These are phyloP conservation scores for Masnerella sp. DNA, from an alignment of 2,888 invertebrate species.

Conservation along the genomic window DNA sequence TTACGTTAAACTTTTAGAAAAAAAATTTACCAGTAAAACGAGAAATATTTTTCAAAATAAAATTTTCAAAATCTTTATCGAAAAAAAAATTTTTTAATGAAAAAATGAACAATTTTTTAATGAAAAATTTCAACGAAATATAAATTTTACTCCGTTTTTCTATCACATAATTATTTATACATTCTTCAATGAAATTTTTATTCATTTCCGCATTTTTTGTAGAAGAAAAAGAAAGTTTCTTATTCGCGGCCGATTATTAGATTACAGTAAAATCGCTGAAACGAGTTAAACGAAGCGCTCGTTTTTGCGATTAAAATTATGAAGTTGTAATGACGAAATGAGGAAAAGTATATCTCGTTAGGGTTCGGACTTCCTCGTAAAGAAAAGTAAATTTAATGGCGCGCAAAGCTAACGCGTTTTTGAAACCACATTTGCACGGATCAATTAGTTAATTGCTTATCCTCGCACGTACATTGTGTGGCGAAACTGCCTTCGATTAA, in stretches of 20 bases:
- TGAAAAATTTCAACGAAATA: too few species aligned
- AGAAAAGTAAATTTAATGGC: conserved; percentile 43
- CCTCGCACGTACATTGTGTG: neutral
- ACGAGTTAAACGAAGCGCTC: conserved; percentile 6
- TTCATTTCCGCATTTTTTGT: too few species aligned
- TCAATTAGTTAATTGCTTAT: conserved; percentile 21
- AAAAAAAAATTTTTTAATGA: too few species aligned
- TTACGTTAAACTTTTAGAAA: too few species aligned
- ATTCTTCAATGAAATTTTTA: too few species aligned
- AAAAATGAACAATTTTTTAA: too few species aligned
- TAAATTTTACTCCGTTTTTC: too few species aligned
- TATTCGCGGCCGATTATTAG: conserved; percentile 4
- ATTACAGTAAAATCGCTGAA: conserved; percentile 13
- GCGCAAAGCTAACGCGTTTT: conserved; percentile 30
- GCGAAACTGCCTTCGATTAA: conserved; percentile 18
- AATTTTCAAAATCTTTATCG: too few species aligned
- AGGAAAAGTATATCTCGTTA: conserved; percentile 36
- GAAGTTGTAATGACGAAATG: conserved; percentile 40
- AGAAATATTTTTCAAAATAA: too few species aligned
- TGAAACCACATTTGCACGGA: conserved; percentile 20
- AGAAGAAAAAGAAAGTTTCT: too few species aligned
- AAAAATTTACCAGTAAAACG: too few species aligned
- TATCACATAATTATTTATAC: too few species aligned
- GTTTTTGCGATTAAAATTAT: conserved; percentile 29
- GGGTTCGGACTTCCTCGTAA: conserved; percentile 17